Percentiles rank a stretch among this genome's conserved stretches.
Conservation (phyloP, 2,797 vertebrate genomes). For the Mormyrus hasselquistii region DNA sequence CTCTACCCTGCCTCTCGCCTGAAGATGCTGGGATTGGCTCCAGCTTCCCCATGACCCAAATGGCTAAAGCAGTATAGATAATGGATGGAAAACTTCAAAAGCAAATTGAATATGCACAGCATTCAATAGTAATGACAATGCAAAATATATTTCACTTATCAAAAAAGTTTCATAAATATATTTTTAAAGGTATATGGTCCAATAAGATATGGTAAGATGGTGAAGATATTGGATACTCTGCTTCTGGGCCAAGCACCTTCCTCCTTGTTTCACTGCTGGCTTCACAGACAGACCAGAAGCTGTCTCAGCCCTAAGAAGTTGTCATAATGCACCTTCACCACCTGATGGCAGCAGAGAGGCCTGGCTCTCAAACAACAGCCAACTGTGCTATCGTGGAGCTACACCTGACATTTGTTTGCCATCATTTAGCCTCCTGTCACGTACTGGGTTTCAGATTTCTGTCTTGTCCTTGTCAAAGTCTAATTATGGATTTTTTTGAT, state of each 20-base stretch:
- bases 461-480: not conserved
- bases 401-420: not conserved
- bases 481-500: not conserved
- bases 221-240: not conserved
- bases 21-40: too few species aligned
- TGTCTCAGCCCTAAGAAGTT: not conserved
- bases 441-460: not conserved
- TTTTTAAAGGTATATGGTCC: not conserved
- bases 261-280: not conserved
- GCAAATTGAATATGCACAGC: not conserved
- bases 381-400: not conserved
- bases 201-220: not conserved
- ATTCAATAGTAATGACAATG: not conserved
- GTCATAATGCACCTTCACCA: not conserved
- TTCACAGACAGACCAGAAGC: not conserved
- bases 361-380: not conserved
- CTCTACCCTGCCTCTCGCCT: too few species aligned
- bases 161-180: not conserved
- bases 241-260: not conserved
- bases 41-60: too few species aligned
- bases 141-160: not conserved
- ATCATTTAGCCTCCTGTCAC: not conserved
- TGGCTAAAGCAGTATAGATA: too few species aligned
- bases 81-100: too few species aligned
- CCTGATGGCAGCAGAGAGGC: not conserved